Evolutionary conservation across 2,113 vertebrate genomes (phyloP), one percentile per base, ranked within the genome.

Genomic region (Scopus umbretta): DNA sequence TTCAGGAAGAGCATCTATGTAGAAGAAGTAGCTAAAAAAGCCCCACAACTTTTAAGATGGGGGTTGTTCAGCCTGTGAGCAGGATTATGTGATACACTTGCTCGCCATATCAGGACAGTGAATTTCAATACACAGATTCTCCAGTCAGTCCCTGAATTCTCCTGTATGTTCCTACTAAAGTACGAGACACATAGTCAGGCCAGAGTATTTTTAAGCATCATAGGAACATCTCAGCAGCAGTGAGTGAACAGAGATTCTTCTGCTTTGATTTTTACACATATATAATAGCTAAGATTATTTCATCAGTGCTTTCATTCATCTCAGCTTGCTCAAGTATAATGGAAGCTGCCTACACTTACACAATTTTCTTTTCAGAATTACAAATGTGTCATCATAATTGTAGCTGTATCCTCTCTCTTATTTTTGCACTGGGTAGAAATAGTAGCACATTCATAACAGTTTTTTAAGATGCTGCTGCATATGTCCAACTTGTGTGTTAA

Each of bases 231-330:
- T 97, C 65, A 81, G 49, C 73, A 79, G n/a, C 67, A 70, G 9
- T 76, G 30, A 79, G 21, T 14, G 43, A 91, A 50, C 27, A 71
- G 79, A 91, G 18, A 53, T 85, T 76, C 40, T 91, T 18, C 38
- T 67, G 42, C 56, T 88, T 79, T 95, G 56, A 79, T 79, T 93
- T 83, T 86, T 89, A 53, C 40, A 61, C 10, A 5, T 43, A 32
- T n/a, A 22, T 72, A 81, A 88, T 67, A 93, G 89, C 56, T 63
- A 81, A 76, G 75, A 92, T 90, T 65, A 72, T 90, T 97, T 95
- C 75, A 91, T 90, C 65, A 86, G 43, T 74, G 23, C 49, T 95
- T 95, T 90, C 94, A 86, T 96, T 97, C 92, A 81, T 91, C 55
- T 85, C 38, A 59, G 2, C 59, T 91, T 94, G 16, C 36, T 91